phyloP scores from a whole-genome alignment of 92 coral and sea anemone species.

The Diadumene lineata region DNA sequence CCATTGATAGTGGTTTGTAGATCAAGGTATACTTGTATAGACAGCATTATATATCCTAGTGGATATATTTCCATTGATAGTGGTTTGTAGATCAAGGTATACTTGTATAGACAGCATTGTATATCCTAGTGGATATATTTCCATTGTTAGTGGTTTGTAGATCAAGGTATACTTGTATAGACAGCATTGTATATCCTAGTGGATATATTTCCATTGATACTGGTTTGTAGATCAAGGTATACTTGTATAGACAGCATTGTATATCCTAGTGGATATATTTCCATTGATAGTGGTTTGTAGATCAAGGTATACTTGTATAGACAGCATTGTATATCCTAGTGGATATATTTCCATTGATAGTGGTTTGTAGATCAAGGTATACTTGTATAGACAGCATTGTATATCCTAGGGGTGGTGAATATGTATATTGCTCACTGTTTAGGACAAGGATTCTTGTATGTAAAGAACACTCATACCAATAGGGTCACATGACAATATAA shows the following conservation, averaged over 20 bases:
- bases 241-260: neutral
- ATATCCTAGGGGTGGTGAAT: neutral
- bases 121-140: no score
- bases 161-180: no score
- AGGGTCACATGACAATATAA: no score
- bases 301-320: neutral
- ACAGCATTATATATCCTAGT: neutral
- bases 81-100: neutral
- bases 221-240: neutral
- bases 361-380: neutral
- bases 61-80: neutral
- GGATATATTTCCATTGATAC: neutral
- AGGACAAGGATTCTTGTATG: neutral
- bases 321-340: neutral
- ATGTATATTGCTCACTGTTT: neutral
- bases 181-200: neutral
- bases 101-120: neutral
- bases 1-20: no score
- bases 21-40: no score
- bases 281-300: neutral
- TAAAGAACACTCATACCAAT: no score
- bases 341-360: neutral
- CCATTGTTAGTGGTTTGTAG: no score
- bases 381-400: neutral
- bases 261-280: neutral